Evolutionary conservation across 2,113 vertebrate species (phyloP), one percentile per base, ranked within the genome.

Genomic region (Clupea harengus): DNA sequence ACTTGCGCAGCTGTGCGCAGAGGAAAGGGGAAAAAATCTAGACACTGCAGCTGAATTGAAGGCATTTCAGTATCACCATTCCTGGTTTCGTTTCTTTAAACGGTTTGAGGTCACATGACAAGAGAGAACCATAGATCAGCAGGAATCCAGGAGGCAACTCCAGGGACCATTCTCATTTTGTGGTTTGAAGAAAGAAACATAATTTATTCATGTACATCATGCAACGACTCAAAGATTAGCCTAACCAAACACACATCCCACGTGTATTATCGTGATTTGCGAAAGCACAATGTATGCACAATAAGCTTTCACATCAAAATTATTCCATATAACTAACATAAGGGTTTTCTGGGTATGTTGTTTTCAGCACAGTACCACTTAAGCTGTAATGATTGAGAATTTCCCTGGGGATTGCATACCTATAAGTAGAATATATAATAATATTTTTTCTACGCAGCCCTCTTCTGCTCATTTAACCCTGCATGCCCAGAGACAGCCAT

Each of bases 1-100:
- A 45, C 57, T 52, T 88, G 81, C 87, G 89, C 89, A 88, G 83
- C 60, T 17, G 72, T 81, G 72, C 72, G 67, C 81, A 85, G 54
- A 15, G 49, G 25, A 57, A 9, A 6, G 49, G 39, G 28, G 18
- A 85, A 7, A 0, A 8, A 28, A 84, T 46, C 10, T 44, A 81
- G 72, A 85, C 47, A 81, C 72, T 78, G 72, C 72, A 78, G 72
- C 15, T 78, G 72, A 78, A 78, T 78, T 39, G 28, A 20, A 78
- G 15, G 72, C 72, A 44, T 78, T 78, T 78, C 72, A 39, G 72
- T 78, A 15, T 39, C 67, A 11, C 10, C 9, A 44, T 32, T 39
- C 25, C 28, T 39, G 32, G 2, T 4, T 17, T 78, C 28, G 2
- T 39, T 2, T 32, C 32, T 32, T 39, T 75, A 75, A 75, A 39